A percentile compares a stretch with the other conserved stretches of the same genome.
phyloP scores from a whole-genome alignment of 2,797 vertebrate species.

The Syngnathus rostellatus region DNA sequence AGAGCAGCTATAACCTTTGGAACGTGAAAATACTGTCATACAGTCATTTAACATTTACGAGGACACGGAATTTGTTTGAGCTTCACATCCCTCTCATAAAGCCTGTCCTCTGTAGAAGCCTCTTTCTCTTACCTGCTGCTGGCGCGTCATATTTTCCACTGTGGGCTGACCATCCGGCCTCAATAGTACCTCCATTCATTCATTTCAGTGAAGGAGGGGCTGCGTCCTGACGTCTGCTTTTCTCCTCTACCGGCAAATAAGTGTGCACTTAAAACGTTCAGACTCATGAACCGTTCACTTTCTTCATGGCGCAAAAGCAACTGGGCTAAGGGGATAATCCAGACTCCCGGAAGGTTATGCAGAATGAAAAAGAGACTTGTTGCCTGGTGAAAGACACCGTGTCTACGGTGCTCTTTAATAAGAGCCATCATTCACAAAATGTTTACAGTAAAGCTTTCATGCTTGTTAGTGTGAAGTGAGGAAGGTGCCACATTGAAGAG shows the following conservation, averaged over 20 bases:
- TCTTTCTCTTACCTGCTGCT: slow-evolving; percentile 55
- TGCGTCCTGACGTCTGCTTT: slow-evolving; percentile 27
- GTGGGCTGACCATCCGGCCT: slow-evolving; percentile 45
- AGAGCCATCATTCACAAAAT: slow-evolving; percentile 24
- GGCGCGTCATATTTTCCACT: slow-evolving; percentile 62
- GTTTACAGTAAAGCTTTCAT: slow-evolving; percentile 37
- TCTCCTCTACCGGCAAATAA: slow-evolving; percentile 38
- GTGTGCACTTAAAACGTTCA: slow-evolving; percentile 40
- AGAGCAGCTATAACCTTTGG: neutral
- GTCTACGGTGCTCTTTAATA: slow-evolving; percentile 30
- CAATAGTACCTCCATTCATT: slow-evolving; percentile 66
- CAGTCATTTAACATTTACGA: slow-evolving; percentile 9
- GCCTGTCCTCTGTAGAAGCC: slow-evolving; percentile 24
- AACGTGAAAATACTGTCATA: neutral
- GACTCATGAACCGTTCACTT: slow-evolving; percentile 39
- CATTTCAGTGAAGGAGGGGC: slow-evolving; percentile 24
- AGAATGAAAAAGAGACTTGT: slow-evolving; percentile 39
- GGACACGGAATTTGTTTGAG: slow-evolving; percentile 7
- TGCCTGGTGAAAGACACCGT: slow-evolving; percentile 24
- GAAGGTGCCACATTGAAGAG: slow-evolving; percentile 11
- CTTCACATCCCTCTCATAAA: slow-evolving; percentile 17
- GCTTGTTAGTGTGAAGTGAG: slow-evolving; percentile 25
- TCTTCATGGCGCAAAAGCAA: slow-evolving; percentile 34
- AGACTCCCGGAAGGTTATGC: slow-evolving; percentile 23
- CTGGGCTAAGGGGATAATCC: slow-evolving; percentile 21